Evolutionary conservation across 2,113 vertebrate genomes (phyloP).

Genomic region (Bombycilla garrulus): DNA sequence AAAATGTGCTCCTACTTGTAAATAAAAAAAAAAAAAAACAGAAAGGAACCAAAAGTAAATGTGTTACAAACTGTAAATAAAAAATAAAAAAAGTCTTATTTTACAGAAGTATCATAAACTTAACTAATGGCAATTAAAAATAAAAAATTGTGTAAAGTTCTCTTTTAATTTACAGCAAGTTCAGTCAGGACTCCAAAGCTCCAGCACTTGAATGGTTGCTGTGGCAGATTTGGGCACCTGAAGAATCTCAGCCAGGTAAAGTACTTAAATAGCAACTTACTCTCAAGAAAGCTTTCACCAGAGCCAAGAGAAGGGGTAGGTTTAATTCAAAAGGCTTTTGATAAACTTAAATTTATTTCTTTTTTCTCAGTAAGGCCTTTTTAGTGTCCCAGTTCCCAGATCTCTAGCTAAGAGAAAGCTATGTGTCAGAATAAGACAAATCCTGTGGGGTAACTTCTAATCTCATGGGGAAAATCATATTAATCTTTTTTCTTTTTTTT

Average conservation of each 20-base stretch:
- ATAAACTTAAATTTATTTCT: not conserved
- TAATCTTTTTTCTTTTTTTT: not conserved
- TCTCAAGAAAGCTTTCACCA: not conserved
- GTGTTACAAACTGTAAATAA: not conserved
- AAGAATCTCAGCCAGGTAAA: not conserved
- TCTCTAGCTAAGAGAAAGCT: not conserved
- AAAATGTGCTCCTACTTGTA: not conserved
- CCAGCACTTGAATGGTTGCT: no score
- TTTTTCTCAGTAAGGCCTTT: not conserved
- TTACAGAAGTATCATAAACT: not conserved
- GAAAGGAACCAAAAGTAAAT: no score
- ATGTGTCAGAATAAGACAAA: not conserved
- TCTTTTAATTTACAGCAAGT: not conserved
- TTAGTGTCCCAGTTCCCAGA: not conserved
- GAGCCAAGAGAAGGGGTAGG: not conserved
- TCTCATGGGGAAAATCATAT: not conserved
- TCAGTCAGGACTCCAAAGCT: not conserved
- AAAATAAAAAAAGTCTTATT: not conserved
- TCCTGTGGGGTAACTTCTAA: not conserved
- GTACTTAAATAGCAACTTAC: not conserved
- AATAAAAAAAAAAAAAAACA: not conserved
- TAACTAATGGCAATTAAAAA: not conserved
- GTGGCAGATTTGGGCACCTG: not conserved
- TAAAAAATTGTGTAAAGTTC: not conserved
- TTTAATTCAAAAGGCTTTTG: not conserved